These are phyloP conservation scores for Orbicella faveolata DNA, from an alignment of 64 coral and sea anemone genomes.

Conservation along the genomic window DNA sequence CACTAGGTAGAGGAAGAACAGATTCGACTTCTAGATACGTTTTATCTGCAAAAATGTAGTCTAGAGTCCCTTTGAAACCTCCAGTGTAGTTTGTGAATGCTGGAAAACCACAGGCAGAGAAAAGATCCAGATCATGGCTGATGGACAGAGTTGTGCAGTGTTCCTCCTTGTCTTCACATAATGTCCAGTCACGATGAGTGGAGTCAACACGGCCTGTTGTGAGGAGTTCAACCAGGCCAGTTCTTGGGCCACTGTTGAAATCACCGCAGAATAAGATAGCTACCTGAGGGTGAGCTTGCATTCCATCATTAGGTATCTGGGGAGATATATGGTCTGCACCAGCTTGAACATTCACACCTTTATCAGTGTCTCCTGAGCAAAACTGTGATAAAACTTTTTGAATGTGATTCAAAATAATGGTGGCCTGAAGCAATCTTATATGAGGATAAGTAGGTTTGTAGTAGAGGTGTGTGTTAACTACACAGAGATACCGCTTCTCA, in stretches of 20 bases:
- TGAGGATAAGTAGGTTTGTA: constrained; percentile 77
- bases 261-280: constrained; percentile 93
- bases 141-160: constrained; percentile 70
- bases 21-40: constrained; percentile 75
- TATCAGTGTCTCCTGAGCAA: neutral
- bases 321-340: neutral
- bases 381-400: constrained; percentile 63
- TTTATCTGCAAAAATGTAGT: constrained; percentile 91
- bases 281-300: constrained; percentile 27
- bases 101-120: constrained; percentile 67
- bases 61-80: constrained; percentile 80
- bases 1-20: constrained; percentile 78
- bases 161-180: constrained; percentile 73
- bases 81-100: constrained; percentile 85
- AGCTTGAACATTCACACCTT: neutral
- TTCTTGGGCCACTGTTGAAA: constrained; percentile 80
- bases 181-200: constrained; percentile 76
- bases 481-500: constrained; percentile 58
- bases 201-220: constrained; percentile 40
- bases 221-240: constrained; percentile 71
- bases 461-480: constrained; percentile 90
- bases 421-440: constrained; percentile 78
- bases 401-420: constrained; percentile 75
- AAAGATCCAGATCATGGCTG: constrained; percentile 55
- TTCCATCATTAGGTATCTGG: neutral